Conservation (phyloP, 2,888 invertebrate species). For the Yponomeuta evonymella region DNA sequence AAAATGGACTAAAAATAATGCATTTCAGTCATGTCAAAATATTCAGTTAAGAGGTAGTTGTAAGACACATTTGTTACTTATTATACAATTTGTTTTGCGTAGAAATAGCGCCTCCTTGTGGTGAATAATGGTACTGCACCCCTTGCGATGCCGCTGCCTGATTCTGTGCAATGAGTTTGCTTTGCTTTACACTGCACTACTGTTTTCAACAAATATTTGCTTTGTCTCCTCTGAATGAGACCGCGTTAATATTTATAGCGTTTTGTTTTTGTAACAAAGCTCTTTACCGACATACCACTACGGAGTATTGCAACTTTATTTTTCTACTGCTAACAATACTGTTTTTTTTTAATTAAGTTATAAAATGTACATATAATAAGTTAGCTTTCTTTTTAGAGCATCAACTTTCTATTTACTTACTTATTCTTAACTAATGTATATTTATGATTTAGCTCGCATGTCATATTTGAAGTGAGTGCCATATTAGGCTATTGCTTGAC, state of each 20-base stretch:
- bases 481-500: too few relatives aligned
- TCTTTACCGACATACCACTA: background rate
- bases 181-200: conserved; percentile 29
- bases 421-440: too few relatives aligned
- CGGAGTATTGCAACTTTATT: background rate
- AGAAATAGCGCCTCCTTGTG: conserved; percentile 41
- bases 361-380: too few relatives aligned
- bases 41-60: conserved; percentile 55
- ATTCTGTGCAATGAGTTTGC: conserved; percentile 60
- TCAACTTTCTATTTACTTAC: too few relatives aligned
- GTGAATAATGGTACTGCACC: conserved; percentile 47
- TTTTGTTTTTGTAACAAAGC: background rate
- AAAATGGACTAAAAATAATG: too few relatives aligned
- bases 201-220: conserved; percentile 15
- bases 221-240: conserved; percentile 13
- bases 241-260: conserved; percentile 2
- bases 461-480: too few relatives aligned
- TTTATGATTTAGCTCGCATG: too few relatives aligned
- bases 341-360: too few relatives aligned
- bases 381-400: too few relatives aligned
- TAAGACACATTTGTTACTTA: conserved; percentile 43
- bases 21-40: too few relatives aligned
- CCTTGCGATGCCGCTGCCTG: conserved; percentile 33
- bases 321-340: too few relatives aligned
- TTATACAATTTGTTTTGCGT: conserved; percentile 60